phyloP scores from a whole-genome alignment of 92 coral and sea anemone species.

The Epizoanthus rinbou region DNA sequence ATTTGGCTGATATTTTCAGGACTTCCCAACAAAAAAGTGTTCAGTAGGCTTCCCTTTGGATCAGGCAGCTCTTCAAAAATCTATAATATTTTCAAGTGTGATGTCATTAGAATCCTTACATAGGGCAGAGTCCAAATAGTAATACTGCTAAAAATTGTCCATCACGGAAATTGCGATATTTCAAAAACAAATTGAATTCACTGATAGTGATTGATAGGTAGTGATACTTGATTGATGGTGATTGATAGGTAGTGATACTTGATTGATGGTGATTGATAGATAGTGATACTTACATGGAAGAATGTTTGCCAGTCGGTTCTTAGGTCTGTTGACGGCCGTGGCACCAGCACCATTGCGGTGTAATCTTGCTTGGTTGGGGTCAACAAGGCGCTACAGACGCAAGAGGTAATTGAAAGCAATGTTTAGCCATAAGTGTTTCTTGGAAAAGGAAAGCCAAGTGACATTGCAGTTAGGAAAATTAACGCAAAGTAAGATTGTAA shows the following conservation, averaged over 20 bases:
- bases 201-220: background rate
- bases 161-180: too few relatives aligned
- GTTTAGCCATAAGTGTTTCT: background rate
- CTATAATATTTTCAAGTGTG: too few relatives aligned
- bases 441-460: conserved; percentile 13
- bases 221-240: conserved; percentile 37
- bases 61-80: too few relatives aligned
- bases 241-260: too few relatives aligned
- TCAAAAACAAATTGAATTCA: too few relatives aligned
- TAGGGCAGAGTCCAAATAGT: too few relatives aligned
- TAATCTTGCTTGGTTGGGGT: conserved; percentile 77
- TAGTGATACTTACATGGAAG: conserved; percentile 83
- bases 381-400: conserved; percentile 57
- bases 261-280: background rate
- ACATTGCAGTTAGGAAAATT: background rate
- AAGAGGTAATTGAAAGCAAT: background rate
- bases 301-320: conserved; percentile 91
- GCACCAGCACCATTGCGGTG: conserved; percentile 79
- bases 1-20: too few relatives aligned
- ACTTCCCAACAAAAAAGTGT: too few relatives aligned
- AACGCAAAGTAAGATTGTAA: too few relatives aligned
- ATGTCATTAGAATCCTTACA: too few relatives aligned
- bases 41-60: too few relatives aligned
- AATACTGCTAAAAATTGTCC: too few relatives aligned
- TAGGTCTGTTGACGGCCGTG: conserved; percentile 78